Evolutionary conservation across 2,888 invertebrate genomes (phyloP).

Genomic region (Cheiracanthium punctorium): DNA sequence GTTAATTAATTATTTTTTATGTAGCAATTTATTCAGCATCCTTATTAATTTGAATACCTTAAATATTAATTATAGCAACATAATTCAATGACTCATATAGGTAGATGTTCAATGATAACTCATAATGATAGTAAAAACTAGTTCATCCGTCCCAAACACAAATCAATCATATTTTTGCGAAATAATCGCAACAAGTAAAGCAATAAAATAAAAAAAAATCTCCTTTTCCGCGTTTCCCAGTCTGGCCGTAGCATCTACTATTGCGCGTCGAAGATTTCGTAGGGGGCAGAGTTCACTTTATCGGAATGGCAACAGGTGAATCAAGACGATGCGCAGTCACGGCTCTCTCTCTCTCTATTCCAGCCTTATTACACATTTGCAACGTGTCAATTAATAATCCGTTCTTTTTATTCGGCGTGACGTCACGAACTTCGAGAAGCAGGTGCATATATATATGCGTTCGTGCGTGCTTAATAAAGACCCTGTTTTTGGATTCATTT

Average conservation of each 20-base stretch:
- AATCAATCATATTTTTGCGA: background rate
- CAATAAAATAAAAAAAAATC: too few species aligned
- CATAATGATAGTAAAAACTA: too few species aligned
- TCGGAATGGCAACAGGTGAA: constrained; percentile 62
- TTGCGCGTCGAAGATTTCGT: background rate
- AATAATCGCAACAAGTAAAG: background rate
- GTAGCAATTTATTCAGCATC: too few species aligned
- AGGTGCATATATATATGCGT: constrained; percentile 23
- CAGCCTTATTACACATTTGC: constrained; percentile 27
- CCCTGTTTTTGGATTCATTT: background rate
- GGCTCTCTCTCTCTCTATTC: too few species aligned
- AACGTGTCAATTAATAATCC: constrained; percentile 68
- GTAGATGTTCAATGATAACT: too few species aligned
- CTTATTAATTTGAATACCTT: too few species aligned
- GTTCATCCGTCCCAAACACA: background rate
- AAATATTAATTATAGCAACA: too few species aligned
- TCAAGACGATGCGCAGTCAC: constrained; percentile 47
- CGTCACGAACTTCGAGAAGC: constrained; percentile 43
- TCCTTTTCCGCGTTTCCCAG: constrained; percentile 6
- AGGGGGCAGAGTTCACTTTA: constrained; percentile 29
- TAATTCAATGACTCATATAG: too few species aligned
- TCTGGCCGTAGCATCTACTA: background rate
- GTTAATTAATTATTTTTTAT: too few species aligned
- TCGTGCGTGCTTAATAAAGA: constrained; percentile 23
- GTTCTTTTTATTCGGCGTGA: constrained; percentile 61